phyloP scores from a whole-genome alignment of 1,140 invertebrate species.

The Lutraria rhynchaena region DNA sequence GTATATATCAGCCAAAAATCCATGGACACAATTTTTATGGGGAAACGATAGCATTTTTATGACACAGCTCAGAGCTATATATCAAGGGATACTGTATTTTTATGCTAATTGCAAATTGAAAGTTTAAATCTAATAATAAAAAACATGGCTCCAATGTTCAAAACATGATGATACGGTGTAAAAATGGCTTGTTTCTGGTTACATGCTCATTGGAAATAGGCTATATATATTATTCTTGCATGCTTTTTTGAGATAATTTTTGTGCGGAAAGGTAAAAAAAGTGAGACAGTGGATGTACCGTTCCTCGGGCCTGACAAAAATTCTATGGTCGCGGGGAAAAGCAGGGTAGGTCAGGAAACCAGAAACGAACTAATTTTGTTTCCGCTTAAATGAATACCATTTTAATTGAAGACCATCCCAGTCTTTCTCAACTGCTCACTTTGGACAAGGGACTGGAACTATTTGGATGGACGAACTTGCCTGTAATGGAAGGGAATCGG shows the following conservation, averaged over 20 bases:
- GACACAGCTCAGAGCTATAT: too few relatives aligned
- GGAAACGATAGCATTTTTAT: too few relatives aligned
- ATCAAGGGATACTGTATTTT: too few relatives aligned
- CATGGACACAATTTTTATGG: too few relatives aligned
- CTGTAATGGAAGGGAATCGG: constrained; percentile 30
- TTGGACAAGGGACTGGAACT: constrained; percentile 44
- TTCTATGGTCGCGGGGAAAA: too few relatives aligned
- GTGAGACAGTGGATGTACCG: too few relatives aligned
- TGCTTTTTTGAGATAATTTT: neutral
- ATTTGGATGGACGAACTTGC: constrained; percentile 20
- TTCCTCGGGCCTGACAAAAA: too few relatives aligned
- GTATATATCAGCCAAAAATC: neutral
- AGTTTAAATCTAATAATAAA: too few relatives aligned
- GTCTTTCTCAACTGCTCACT: constrained; percentile 3
- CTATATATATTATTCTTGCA: neutral
- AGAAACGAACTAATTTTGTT: neutral
- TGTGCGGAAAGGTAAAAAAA: neutral
- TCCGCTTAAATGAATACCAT: neutral
- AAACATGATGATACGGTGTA: neutral
- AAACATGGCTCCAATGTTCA: too few relatives aligned
- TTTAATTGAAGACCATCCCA: neutral
- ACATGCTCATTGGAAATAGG: neutral
- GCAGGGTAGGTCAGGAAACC: too few relatives aligned
- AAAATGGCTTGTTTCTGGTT: neutral
- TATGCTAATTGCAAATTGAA: too few relatives aligned